These are phyloP conservation scores for Oedothorax gibbosus DNA, from an alignment of 1,140 invertebrate genomes.

Conservation along the genomic window DNA sequence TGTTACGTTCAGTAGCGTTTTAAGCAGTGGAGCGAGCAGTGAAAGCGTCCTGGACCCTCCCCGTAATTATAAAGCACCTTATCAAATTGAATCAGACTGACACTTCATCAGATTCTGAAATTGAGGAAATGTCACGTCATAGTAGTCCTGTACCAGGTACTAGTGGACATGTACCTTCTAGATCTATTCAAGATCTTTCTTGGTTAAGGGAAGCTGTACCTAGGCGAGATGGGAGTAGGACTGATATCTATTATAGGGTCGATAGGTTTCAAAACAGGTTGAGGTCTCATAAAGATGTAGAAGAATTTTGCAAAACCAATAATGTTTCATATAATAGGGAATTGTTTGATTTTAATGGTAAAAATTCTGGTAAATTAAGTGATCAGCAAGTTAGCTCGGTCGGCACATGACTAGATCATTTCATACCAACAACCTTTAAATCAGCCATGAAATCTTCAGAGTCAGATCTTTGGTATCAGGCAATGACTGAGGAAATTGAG, in stretches of 20 bases:
- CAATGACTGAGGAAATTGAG: no score
- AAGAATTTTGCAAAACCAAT: constrained; percentile 1
- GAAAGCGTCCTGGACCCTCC: not conserved
- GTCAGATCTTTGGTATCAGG: not conserved
- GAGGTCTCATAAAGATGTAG: not conserved
- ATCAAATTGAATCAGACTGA: no score
- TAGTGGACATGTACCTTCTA: not conserved
- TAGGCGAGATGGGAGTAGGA: not conserved
- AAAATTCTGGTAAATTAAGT: not conserved
- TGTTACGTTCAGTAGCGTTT: no score
- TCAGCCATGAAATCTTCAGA: not conserved
- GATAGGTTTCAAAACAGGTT: not conserved
- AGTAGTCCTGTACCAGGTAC: not conserved
- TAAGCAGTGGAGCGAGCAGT: not conserved
- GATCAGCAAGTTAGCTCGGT: not conserved
- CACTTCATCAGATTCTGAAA: not conserved
- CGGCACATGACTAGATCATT: not conserved
- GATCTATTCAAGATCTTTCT: not conserved
- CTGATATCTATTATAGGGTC: not conserved
- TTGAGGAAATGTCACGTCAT: not conserved
- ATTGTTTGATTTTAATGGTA: not conserved
- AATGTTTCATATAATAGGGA: not conserved
- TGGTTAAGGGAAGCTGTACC: not conserved
- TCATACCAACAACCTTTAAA: not conserved
- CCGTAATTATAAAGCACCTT: not conserved